Percentiles rank a stretch among this genome's conserved stretches.
Conservation (phyloP, 2,797 vertebrate species). For the Moxostoma hubbsi region DNA sequence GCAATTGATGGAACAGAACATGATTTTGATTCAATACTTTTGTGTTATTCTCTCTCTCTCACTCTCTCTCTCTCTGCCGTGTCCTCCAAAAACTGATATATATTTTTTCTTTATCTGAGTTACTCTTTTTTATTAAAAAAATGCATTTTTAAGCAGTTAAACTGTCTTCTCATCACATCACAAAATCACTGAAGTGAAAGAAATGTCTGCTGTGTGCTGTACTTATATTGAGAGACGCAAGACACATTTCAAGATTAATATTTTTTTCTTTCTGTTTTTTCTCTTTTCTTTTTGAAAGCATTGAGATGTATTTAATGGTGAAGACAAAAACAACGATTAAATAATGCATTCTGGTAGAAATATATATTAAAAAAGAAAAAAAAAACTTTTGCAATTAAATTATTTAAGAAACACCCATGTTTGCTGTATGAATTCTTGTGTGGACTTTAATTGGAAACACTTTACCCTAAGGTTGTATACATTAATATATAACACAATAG, state of each 20-base stretch:
- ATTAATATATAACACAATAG: no score
- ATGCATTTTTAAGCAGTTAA: constrained; percentile 41
- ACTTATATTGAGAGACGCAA: constrained; percentile 67
- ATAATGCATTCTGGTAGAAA: constrained; percentile 87
- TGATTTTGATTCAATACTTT: constrained; percentile 47
- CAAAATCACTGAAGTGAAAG: constrained; percentile 61
- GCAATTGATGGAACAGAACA: constrained; percentile 48
- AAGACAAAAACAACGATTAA: constrained; percentile 69
- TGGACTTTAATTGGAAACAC: constrained; percentile 40
- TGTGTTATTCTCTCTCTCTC: constrained; percentile 65
- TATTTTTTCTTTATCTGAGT: background rate
- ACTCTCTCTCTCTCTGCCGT: constrained; percentile 26
- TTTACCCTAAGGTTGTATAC: constrained; percentile 5
- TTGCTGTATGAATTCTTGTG: constrained; percentile 64
- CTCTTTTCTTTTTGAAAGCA: constrained; percentile 67
- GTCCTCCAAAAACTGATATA: constrained; percentile 27
- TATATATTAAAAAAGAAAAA: constrained; percentile 81
- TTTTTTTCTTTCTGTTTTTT: constrained; percentile 16
- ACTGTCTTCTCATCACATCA: constrained; percentile 65
- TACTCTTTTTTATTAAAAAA: constrained; percentile 62
- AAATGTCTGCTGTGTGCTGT: constrained; percentile 67
- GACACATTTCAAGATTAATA: constrained; percentile 64
- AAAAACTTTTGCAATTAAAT: constrained; percentile 89
- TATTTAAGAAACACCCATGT: constrained; percentile 86
- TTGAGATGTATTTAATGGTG: constrained; percentile 78